Evolutionary conservation across 2,113 vertebrate genomes (phyloP), one percentile per base, ranked within the genome.

Genomic region (Callipepla californica): DNA sequence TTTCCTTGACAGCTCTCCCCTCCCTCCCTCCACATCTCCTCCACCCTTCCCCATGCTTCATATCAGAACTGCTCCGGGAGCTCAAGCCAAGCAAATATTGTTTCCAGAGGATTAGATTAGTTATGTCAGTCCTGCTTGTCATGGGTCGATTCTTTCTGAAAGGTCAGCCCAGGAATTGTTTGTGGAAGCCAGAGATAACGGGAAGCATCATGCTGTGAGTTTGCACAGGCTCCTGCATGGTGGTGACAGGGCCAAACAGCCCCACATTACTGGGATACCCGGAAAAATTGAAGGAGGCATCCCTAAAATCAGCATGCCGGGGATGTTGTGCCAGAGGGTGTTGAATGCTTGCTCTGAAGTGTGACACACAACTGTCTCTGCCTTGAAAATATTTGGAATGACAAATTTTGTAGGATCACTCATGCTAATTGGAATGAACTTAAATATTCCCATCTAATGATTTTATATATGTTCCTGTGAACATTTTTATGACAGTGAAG

Each of bases 141-240:
- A 30, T 61, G 55, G 90, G 68, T 23, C 74, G 69, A 13, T 45
- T 38, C 67, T 48, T 44, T 51, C 30, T 1, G 51, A 75, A 63
- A 92, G 92, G 55, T 63, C 90, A 91, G 86, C 70, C 72, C 59
- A 40, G 89, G 81, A 76, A 84, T 1, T 73, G 69, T 83, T 85
- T 93, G 92, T 94, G 92, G 86, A 80, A 74, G 59, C 19, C 45
- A 67, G 32, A 95, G 94, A 94, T 87, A 87, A 93, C 4, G 10
- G 70, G 4, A 30, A 57, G 45, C 40, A 58, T 15, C 69, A 2
- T 7, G 48, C 65, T 30, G 26, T 32, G 72, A 25, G 51, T 59
- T 82, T 90, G 86, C 83, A 30, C 74, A 81, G 87, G 76, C 73
- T 77, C 6, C 77, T 65, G 32, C 13, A 13, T 22, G 40, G 42